Evolutionary conservation across 2,113 vertebrate species (phyloP), one percentile per base, ranked within the genome.

Genomic region (sheep (Ovis aries)): DNA sequence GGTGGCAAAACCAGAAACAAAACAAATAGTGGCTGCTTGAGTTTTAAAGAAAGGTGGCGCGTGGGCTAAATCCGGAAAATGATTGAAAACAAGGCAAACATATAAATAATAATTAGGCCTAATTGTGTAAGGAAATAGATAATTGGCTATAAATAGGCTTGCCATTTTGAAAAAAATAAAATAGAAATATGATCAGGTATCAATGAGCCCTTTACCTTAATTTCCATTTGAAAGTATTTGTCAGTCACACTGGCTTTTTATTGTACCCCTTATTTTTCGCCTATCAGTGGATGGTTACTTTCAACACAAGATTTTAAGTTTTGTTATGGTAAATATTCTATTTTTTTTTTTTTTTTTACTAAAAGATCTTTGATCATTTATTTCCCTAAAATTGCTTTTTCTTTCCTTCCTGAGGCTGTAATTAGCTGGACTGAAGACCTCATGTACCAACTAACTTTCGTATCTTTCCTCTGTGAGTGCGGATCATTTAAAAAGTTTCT

Each of bases 41-140:
- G 52, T 50, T 96, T 95, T 83, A 77, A 93, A 55, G 2, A 94
- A 81, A 82, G 91, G 67, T 45, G 45, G 50, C 23, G 43, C 52
- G 9, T 90, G 95, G 93, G 60, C 67, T 64, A 91, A 97, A 92
- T 90, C 81, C 74, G 84, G 90, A 96, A 95, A 84, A 88, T 48
- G 36, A 90, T 62, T 92, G 91, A 78, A 96, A 95, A 64, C 12
- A 40, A 94, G 89, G 48, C 60, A 8, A 84, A 96, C 82, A 36
- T 64, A 64, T 89, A 97, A 97, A 86, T 95, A 96, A 78, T 94
- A 89, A 90, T 77, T 92, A 98, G 67, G 53, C 45, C 27, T 82
- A 89, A 67, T 55, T 86, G 45, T 91, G 36, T 40, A 62, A 92
- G 36, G 90, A 90, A 95, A 89, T 52, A 87, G 36, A 13, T 87